These are phyloP conservation scores for Distichodus sexfasciatus DNA, from an alignment of 2,797 vertebrate genomes.

Conservation along the genomic window DNA sequence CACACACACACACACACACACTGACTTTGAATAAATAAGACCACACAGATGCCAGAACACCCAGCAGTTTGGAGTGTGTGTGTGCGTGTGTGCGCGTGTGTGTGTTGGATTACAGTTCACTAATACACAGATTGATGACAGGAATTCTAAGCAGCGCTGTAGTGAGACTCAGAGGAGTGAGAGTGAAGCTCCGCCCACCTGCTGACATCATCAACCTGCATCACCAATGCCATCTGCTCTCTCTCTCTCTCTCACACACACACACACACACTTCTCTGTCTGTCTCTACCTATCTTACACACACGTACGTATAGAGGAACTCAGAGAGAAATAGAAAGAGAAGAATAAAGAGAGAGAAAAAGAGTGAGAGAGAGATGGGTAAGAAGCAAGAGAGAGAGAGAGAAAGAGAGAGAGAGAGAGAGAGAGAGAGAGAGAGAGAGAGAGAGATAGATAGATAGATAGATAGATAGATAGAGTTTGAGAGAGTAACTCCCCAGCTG, in stretches of 20 bases:
- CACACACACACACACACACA: background rate
- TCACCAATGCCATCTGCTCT: constrained; percentile 53
- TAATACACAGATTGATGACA: background rate
- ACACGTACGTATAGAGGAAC: background rate
- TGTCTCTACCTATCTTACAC: too few species aligned
- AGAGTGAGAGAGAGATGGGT: too few species aligned
- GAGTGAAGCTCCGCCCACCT: constrained; percentile 39
- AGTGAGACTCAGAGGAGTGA: constrained; percentile 14
- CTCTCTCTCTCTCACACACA: constrained; percentile 9
- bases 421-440: too few species aligned
- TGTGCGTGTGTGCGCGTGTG: background rate
- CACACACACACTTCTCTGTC: background rate
- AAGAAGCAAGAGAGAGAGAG: too few species aligned
- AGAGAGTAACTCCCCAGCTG: too few species aligned
- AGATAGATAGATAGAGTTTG: too few species aligned
- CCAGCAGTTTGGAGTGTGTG: background rate
- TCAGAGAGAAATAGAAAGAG: background rate
- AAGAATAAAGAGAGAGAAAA: background rate
- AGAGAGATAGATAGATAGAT: too few species aligned
- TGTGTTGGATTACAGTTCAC: background rate
- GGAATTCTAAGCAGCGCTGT: background rate
- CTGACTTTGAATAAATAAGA: background rate
- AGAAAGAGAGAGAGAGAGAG: too few species aligned
- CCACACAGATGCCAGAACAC: background rate
- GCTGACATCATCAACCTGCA: constrained; percentile 36